These are phyloP conservation scores for Chromobotia macracanthus DNA, from an alignment of 2,797 vertebrate species.

Conservation along the genomic window DNA sequence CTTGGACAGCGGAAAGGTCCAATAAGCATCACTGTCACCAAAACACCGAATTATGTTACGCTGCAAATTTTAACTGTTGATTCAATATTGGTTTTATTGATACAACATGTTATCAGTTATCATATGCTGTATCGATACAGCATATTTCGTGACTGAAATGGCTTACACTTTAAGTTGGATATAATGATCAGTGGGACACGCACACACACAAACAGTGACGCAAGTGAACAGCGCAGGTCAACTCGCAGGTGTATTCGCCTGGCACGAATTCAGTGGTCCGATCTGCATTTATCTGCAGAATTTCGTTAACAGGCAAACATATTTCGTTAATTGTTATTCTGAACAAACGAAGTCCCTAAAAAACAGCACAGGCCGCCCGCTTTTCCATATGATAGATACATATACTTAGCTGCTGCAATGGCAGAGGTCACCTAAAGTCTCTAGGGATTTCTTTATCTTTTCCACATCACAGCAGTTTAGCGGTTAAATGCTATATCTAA, in stretches of 20 bases:
- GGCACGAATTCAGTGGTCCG: conserved; percentile 45
- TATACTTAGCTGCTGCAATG: background rate
- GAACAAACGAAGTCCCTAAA: conserved; percentile 41
- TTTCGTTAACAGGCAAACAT: conserved; percentile 46
- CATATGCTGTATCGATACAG: too few relatives aligned
- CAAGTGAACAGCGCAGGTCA: conserved; percentile 4
- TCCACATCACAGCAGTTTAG: background rate
- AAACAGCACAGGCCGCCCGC: background rate
- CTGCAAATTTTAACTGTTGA: too few relatives aligned
- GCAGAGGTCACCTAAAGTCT: background rate
- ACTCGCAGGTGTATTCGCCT: conserved; percentile 11
- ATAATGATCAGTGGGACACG: background rate
- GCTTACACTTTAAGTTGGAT: background rate
- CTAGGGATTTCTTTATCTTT: background rate
- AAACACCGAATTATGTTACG: too few relatives aligned
- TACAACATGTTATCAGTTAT: too few relatives aligned
- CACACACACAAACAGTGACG: background rate
- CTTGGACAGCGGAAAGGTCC: too few relatives aligned
- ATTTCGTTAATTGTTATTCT: conserved; percentile 40
- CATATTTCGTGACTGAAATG: background rate
- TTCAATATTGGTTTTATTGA: too few relatives aligned
- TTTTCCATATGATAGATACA: background rate
- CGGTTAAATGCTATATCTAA: background rate
- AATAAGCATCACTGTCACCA: too few relatives aligned
- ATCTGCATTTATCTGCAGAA: background rate